Conservation (phyloP, 2,113 vertebrate genomes). For the Muntiacus reevesi region DNA sequence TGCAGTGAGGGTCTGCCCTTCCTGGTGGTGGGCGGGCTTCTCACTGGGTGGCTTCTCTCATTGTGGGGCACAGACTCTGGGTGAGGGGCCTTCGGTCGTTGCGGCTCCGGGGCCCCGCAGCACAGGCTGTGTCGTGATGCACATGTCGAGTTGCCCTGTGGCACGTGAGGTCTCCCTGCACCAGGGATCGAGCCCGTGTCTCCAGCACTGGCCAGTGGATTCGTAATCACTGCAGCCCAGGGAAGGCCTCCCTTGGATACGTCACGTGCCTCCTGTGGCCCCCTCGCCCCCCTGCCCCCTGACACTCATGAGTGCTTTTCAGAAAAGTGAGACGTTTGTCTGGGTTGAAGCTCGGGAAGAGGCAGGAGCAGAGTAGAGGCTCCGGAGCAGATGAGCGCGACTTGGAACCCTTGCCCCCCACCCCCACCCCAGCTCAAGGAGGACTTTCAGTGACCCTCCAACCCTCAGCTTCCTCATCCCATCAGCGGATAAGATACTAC, state of each 20-base stretch:
- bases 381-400: background rate
- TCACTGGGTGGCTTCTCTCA: background rate
- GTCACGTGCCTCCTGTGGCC: background rate
- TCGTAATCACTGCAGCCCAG: background rate
- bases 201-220: background rate
- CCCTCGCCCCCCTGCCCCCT: background rate
- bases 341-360: background rate
- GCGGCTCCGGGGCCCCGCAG: background rate
- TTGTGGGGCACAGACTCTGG: background rate
- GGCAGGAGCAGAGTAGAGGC: background rate
- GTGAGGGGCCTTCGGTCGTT: background rate
- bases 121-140: background rate
- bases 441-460: no score
- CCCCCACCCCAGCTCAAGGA: background rate
- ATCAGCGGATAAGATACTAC: background rate
- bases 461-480: background rate
- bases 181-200: background rate
- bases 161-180: background rate
- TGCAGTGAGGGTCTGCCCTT: background rate
- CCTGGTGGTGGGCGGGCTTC: background rate
- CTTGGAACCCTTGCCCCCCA: background rate
- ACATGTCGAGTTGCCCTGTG: rapidly evolving
- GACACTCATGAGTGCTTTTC: background rate
- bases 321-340: background rate
- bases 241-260: background rate